These are phyloP conservation scores for Cenopis cana DNA, from an alignment of 2,888 invertebrate species.

Conservation along the genomic window DNA sequence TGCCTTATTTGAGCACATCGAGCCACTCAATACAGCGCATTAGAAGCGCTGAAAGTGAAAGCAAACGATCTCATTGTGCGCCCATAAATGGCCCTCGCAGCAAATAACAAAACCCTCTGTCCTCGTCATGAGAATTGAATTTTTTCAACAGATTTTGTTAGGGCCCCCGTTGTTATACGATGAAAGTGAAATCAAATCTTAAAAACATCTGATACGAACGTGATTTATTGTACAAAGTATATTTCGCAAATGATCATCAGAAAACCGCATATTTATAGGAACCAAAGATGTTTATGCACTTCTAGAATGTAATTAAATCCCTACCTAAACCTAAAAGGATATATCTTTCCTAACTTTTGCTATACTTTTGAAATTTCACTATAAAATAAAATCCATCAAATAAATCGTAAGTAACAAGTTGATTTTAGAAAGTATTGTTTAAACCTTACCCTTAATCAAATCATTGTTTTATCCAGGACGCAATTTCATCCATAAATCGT, in stretches of 20 bases:
- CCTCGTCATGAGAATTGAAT: conserved; percentile 31
- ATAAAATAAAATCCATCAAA: too few species aligned
- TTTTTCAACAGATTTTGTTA: conserved; percentile 31
- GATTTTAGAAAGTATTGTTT: too few species aligned
- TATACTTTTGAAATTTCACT: too few species aligned
- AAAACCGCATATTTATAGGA: background rate
- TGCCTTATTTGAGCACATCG: conserved; percentile 25
- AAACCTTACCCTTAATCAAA: too few species aligned
- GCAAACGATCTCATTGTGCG: conserved; percentile 36
- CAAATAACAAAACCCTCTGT: conserved; percentile 38
- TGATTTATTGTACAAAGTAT: background rate
- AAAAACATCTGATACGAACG: background rate
- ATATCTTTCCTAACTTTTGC: background rate
- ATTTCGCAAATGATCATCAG: background rate
- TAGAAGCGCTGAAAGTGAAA: conserved; percentile 41
- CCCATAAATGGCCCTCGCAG: conserved; percentile 27
- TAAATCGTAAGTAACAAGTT: too few species aligned
- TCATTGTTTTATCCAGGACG: too few species aligned
- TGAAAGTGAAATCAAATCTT: background rate
- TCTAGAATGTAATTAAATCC: too few species aligned
- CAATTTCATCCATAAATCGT: too few species aligned
- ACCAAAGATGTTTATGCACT: too few species aligned
- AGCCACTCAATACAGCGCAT: conserved; percentile 25
- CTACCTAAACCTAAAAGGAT: background rate
- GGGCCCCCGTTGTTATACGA: conserved; percentile 12